Conservation (phyloP, 1,140 invertebrate genomes). For the Campoletis sonorensis region DNA sequence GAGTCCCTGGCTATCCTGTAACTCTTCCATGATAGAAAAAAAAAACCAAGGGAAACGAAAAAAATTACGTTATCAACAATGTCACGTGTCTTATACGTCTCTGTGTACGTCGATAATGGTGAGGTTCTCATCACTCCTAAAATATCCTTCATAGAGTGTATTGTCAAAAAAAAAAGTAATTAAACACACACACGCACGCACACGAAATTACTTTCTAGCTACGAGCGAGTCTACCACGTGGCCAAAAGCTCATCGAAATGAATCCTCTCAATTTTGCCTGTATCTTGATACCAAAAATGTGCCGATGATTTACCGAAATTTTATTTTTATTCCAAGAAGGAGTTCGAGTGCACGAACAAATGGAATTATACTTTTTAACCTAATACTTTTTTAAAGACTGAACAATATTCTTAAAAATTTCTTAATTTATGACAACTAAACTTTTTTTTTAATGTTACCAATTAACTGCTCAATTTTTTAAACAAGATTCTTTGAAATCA, state of each 20-base stretch:
- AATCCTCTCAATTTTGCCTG: not conserved
- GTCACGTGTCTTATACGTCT: slow-evolving; percentile 76
- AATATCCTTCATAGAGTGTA: slow-evolving; percentile 71
- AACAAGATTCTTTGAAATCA: too few species aligned
- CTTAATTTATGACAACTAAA: too few species aligned
- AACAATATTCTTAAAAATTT: too few species aligned
- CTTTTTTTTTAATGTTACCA: not conserved
- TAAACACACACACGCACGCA: not conserved
- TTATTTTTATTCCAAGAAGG: slow-evolving; percentile 22
- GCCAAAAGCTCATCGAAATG: slow-evolving; percentile 39
- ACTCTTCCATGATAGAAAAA: slow-evolving; percentile 43
- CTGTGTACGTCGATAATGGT: slow-evolving; percentile 76
- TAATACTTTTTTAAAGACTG: too few species aligned
- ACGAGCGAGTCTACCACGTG: slow-evolving; percentile 73
- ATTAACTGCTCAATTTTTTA: too few species aligned
- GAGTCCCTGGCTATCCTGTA: slow-evolving; percentile 57
- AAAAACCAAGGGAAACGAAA: slow-evolving; percentile 43
- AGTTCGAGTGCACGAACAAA: not conserved
- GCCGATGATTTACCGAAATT: not conserved
- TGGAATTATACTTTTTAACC: not conserved
- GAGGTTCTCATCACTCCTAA: slow-evolving; percentile 75
- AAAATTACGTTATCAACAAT: slow-evolving; percentile 72
- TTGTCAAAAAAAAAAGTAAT: slow-evolving; percentile 3
- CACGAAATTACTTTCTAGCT: slow-evolving; percentile 68
- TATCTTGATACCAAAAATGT: not conserved